Evolutionary conservation across 2,797 vertebrate genomes (phyloP), one percentile per base, ranked within the genome.

Genomic region (Lagocephalus sceleratus): DNA sequence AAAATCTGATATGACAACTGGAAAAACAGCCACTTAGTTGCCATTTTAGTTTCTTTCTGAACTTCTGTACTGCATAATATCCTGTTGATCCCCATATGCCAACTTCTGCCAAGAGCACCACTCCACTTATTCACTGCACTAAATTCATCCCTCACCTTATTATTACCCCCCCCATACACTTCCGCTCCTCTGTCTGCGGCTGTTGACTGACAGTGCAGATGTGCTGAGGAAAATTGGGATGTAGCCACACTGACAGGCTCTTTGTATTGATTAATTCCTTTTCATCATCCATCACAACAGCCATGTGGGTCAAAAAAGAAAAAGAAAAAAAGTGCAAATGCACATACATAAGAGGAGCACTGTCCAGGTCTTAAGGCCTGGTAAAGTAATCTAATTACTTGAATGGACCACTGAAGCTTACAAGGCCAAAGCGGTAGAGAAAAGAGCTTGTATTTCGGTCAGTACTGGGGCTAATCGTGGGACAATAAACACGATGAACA

Each of bases 261-360:
- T 85, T 85, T 80, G 78, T 83, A 86, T 88, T 76, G 81, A 85
- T 87, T 83, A 82, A 72, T 58, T 75, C 64, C 61, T 84, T 71
- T 78, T 74, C 68, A 57, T 73, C 78, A 79, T 88, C 79, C 63
- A 79, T 87, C 86, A 84, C 45, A 0, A 6, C 54, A 59, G 75
- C 67, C 68, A 56, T 49, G 26, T 51, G 12, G 54, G 54, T 61
- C 52, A 43, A n/a, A 41, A 45, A n/a, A n/a, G n/a, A 15, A 42
- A 42, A 42, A 42, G 32, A 35, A 12, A 35, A 12, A 35, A 12
- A 35, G 14, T 3, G 15, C 35, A 39, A 5, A 63, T 40, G 45
- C 73, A 61, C 67, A 56, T 47, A 6, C 2, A 46, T 39, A 0
- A 59, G 63, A 62, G 49, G 58, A 71, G 72, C 58, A 59, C 57